phyloP scores from a whole-genome alignment of 2,888 invertebrate genomes.

The Gnatocerus cornutus region DNA sequence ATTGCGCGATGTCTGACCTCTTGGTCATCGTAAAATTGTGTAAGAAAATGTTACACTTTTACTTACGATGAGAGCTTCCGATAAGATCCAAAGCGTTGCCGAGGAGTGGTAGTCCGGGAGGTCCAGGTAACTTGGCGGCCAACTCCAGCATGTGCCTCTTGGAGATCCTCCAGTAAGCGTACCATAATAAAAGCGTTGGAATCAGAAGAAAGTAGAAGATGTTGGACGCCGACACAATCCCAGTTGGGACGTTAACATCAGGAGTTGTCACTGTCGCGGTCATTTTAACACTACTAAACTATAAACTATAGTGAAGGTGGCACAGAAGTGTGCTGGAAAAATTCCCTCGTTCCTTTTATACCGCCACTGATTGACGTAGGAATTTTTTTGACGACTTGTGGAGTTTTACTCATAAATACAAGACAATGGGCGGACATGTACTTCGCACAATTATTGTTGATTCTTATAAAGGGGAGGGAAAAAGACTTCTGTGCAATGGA shows the following conservation, averaged over 20 bases:
- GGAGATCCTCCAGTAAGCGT: conserved; percentile 84
- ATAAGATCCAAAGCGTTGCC: conserved; percentile 85
- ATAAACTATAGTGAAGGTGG: conserved; percentile 13
- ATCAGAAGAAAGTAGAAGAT: conserved; percentile 83
- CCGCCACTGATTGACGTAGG: conserved; percentile 26
- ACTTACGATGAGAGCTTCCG: conserved; percentile 82
- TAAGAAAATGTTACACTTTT: too few species aligned
- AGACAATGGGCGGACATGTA: conserved; percentile 30
- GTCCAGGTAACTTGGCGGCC: conserved; percentile 83
- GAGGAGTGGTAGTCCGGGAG: conserved; percentile 80
- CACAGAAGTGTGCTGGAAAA: conserved; percentile 34
- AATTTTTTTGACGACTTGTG: conserved; percentile 15
- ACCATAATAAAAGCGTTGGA: conserved; percentile 80
- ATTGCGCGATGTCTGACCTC: neutral
- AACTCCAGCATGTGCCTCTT: conserved; percentile 82
- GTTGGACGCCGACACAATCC: conserved; percentile 75
- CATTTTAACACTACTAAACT: conserved; percentile 55
- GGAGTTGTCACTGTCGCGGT: conserved; percentile 59
- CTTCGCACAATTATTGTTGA: neutral
- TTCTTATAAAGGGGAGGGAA: neutral
- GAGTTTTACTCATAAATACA: conserved; percentile 31
- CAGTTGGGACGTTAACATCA: conserved; percentile 63
- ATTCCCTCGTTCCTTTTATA: conserved; percentile 24
- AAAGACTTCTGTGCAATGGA: neutral
- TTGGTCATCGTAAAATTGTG: neutral